Percentiles rank a stretch among this genome's conserved stretches.
phyloP scores from a whole-genome alignment of 1,140 invertebrate genomes.

The Hypothenemus hampei region DNA sequence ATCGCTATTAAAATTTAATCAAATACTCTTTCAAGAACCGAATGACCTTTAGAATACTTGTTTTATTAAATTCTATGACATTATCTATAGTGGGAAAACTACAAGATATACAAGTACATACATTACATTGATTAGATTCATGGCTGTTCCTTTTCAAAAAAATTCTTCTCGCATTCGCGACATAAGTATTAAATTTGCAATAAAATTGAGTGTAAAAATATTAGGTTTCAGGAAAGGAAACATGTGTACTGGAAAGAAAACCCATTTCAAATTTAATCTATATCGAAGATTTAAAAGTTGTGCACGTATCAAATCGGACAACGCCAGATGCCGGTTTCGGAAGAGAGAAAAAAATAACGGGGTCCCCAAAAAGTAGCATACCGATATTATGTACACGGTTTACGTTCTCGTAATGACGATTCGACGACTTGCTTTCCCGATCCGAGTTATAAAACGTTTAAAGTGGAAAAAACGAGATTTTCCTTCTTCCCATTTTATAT shows the following conservation, averaged over 20 bases:
- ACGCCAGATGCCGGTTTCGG: slow-evolving; percentile 38
- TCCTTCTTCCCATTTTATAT: too few relatives aligned
- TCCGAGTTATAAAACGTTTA: slow-evolving; percentile 18
- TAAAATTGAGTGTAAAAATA: slow-evolving; percentile 32
- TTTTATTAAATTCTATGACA: slow-evolving; percentile 35
- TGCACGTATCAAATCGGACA: slow-evolving; percentile 41
- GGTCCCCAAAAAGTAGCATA: slow-evolving; percentile 28
- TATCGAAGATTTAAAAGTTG: slow-evolving; percentile 39
- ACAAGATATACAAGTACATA: too few relatives aligned
- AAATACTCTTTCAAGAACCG: slow-evolving; percentile 32
- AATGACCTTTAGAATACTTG: slow-evolving; percentile 35
- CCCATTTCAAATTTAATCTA: slow-evolving; percentile 37
- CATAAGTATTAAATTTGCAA: slow-evolving; percentile 28
- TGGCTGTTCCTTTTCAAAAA: too few relatives aligned
- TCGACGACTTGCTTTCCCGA: slow-evolving; percentile 15
- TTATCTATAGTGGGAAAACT: too few relatives aligned
- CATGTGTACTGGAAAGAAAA: slow-evolving; percentile 29
- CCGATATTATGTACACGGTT: slow-evolving; percentile 39
- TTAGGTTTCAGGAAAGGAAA: slow-evolving; percentile 35
- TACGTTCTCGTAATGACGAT: slow-evolving; percentile 36
- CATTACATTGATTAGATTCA: too few relatives aligned
- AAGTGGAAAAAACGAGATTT: slow-evolving; percentile 4
- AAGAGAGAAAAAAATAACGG: too few relatives aligned
- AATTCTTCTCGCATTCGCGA: too few relatives aligned
- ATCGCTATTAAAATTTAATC: slow-evolving; percentile 38